Base-by-base conservation (phyloP, 2,888 invertebrate genomes). In the Drosophila acutilabella region DNA sequence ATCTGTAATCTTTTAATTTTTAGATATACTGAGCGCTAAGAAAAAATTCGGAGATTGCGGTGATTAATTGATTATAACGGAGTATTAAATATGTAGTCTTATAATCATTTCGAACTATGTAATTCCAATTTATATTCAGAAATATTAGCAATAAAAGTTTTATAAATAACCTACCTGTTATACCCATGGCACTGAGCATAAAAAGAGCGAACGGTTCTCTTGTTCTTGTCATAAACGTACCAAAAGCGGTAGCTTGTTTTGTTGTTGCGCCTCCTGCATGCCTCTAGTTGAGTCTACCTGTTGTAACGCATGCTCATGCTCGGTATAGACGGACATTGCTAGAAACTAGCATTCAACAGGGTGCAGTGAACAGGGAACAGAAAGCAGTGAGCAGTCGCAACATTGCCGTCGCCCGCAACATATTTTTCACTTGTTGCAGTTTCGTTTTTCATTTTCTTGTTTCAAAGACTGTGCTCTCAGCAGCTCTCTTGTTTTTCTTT, bases 401-500 rank as follows among this genome's bases (percentile, higher is more conserved):
- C 60, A 47, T 74, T 52, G 62, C 62, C 65, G 70, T 77, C 75
- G 71, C 64, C 81, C 85, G 83, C 80, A 74, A 86, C 84, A 89
- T 87, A 88, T 86, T 89, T 82, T 89, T 90, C 91, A 91, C 89
- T 90, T 91, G 86, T 90, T 90, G 82, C 81, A 91, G 82, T 89
- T 88, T 90, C 89, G 81, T 80, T 89, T 90, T 90, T 89, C 86
- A 89, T 86, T 87, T 89, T 89, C 81, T 86, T 82, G 86, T 89
- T 70, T 30, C 69, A 59, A 52, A 56, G 65, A 57, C 71, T 54
- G 62, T 62, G 40, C 53, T 41, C 33, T 58, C 64, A 68, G 41
- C 50, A 40, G 40, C 70, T 80, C 81, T 52, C 73, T 66, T 65
- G 52, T 18, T 56, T 71, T 61, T 58, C 57, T 50, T 44, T 30